Conservation (phyloP, 1,140 invertebrate genomes). For the Ips nitidus region DNA sequence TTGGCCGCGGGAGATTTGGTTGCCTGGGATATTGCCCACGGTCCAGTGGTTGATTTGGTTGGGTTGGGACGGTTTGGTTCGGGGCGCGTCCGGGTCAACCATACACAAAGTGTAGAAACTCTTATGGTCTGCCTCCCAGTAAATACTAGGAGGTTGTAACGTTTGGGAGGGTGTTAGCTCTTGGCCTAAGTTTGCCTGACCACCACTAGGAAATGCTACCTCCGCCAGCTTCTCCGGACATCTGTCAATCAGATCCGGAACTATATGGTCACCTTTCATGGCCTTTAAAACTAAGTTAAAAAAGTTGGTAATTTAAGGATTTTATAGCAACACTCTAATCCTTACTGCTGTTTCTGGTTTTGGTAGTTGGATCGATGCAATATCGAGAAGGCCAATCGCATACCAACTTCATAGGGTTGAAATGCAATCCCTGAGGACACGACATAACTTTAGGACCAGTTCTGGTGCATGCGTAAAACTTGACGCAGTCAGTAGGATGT, state of each 20-base stretch:
- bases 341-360: slow-evolving; percentile 30
- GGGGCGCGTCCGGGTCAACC: slow-evolving; percentile 89
- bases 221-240: slow-evolving; percentile 39
- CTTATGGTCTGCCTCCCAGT: slow-evolving; percentile 63
- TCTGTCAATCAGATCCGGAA: slow-evolving; percentile 44
- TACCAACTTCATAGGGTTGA: slow-evolving; percentile 55
- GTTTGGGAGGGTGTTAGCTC: slow-evolving; percentile 74
- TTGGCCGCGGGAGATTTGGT: slow-evolving; percentile 66
- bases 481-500: slow-evolving; percentile 56
- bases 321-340: not conserved
- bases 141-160: slow-evolving; percentile 65
- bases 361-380: slow-evolving; percentile 24
- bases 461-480: slow-evolving; percentile 61
- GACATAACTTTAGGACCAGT: slow-evolving; percentile 53
- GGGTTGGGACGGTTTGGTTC: slow-evolving; percentile 70
- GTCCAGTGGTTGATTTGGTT: slow-evolving; percentile 92
- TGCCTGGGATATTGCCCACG: slow-evolving; percentile 85
- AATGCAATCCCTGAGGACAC: slow-evolving; percentile 58
- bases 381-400: slow-evolving; percentile 58
- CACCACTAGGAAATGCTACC: slow-evolving; percentile 54
- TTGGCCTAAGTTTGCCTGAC: slow-evolving; percentile 68
- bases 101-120: slow-evolving; percentile 78
- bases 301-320: not conserved
- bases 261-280: slow-evolving; percentile 39
- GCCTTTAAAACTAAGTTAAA: slow-evolving; percentile 32